phyloP scores from a whole-genome alignment of 1,140 invertebrate species.

The Nylanderia fulva region DNA sequence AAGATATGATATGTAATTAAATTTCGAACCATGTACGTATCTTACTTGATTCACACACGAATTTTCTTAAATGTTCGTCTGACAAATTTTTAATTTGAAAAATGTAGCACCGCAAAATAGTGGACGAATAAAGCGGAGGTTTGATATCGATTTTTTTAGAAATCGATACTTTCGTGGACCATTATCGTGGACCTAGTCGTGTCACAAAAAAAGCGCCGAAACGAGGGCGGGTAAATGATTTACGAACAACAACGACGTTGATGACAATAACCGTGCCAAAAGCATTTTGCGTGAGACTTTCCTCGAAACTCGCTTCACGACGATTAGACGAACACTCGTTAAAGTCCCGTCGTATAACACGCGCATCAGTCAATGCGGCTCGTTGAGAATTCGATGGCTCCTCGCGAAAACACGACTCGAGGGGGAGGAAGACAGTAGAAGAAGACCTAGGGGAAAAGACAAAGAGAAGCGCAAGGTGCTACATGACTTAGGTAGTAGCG shows the following conservation, averaged over 20 bases:
- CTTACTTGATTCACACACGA: background rate
- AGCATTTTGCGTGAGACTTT: constrained; percentile 57
- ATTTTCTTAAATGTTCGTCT: background rate
- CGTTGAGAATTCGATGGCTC: constrained; percentile 34
- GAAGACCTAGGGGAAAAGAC: background rate
- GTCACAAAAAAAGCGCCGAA: background rate
- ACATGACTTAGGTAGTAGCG: constrained; percentile 35
- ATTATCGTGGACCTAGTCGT: background rate
- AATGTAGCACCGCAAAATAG: background rate
- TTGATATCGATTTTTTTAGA: background rate
- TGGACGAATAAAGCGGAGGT: background rate
- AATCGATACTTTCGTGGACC: background rate
- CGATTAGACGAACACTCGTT: constrained; percentile 71
- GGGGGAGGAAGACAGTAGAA: background rate
- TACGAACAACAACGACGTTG: constrained; percentile 67
- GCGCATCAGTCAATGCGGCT: constrained; percentile 51
- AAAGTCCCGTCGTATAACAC: constrained; percentile 61
- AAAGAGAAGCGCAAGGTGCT: constrained; percentile 58
- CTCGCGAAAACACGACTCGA: constrained; percentile 5
- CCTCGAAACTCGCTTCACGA: constrained; percentile 57
- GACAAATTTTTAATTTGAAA: background rate
- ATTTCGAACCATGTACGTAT: background rate
- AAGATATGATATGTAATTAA: too few relatives aligned
- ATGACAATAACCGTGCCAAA: constrained; percentile 59
- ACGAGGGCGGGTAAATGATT: constrained; percentile 61